Evolutionary conservation across 2,113 vertebrate species (phyloP).

Genomic region (Lophura nycthemera): DNA sequence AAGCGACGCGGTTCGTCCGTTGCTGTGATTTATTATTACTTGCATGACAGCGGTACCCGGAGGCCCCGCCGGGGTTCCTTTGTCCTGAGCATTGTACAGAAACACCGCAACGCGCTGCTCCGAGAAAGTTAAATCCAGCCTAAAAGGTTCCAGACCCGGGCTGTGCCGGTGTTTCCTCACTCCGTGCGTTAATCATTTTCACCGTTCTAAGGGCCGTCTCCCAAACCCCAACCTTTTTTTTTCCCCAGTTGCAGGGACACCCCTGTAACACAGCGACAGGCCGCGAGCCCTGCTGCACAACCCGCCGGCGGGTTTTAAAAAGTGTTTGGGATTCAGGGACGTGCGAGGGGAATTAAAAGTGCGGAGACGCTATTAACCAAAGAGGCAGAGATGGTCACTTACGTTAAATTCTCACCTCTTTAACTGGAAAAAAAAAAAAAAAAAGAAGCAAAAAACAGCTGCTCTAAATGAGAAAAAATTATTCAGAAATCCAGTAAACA

Average conservation of each 20-base stretch:
- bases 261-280: not conserved
- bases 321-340: not conserved
- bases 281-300: not conserved
- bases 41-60: not conserved
- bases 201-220: not conserved
- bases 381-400: not conserved
- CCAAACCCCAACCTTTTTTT: not conserved
- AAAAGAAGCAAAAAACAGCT: conserved; percentile 35
- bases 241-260: not conserved
- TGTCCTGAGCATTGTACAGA: not conserved
- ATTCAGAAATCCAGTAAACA: not conserved
- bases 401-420: conserved; percentile 13
- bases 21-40: conserved; percentile 20
- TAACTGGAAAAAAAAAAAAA: conserved; percentile 30
- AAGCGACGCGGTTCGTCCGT: not conserved
- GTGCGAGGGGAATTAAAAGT: not conserved
- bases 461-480: conserved; percentile 18
- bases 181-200: not conserved
- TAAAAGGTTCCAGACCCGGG: not conserved
- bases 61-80: conserved; percentile 26
- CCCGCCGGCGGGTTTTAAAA: not conserved
- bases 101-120: not conserved
- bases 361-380: not conserved
- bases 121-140: not conserved
- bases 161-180: not conserved